Conservation (phyloP, 2,797 vertebrate species). For the Vespertilio murinus region DNA sequence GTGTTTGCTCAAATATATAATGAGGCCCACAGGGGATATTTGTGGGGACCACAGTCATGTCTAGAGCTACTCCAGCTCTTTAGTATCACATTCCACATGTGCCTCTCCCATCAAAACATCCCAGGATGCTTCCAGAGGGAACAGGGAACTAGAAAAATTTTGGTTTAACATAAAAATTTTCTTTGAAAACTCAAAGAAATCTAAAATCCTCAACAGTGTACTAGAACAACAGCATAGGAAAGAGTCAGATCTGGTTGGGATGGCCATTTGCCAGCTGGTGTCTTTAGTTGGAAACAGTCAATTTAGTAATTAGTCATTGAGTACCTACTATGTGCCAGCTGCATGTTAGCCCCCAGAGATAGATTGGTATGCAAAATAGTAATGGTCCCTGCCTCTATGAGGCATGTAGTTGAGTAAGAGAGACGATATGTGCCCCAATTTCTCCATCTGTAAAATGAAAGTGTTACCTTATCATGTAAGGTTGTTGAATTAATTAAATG, state of each 20-base stretch:
- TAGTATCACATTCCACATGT: conserved; percentile 73
- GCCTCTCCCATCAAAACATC: conserved; percentile 60
- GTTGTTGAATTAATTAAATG: conserved; percentile 6
- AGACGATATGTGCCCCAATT: background rate
- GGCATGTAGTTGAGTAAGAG: background rate
- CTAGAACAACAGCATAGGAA: background rate
- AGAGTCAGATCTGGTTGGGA: background rate
- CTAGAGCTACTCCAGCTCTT: conserved; percentile 79
- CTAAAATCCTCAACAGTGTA: background rate
- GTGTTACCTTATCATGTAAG: background rate
- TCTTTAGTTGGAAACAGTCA: background rate
- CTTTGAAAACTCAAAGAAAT: conserved; percentile 15
- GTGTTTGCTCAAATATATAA: conserved; percentile 88
- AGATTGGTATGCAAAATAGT: background rate
- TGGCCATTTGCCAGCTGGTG: background rate
- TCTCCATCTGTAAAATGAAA: background rate
- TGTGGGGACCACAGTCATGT: conserved; percentile 83
- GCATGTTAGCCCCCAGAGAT: background rate
- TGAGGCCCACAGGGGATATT: conserved; percentile 86
- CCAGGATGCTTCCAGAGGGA: conserved; percentile 2
- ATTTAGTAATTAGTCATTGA: background rate
- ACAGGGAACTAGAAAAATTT: conserved; percentile 19
- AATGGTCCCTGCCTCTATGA: background rate
- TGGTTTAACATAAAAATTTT: conserved; percentile 14
- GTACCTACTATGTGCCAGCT: background rate